Evolutionary conservation across 1,140 invertebrate species (phyloP), one percentile per base, ranked within the genome.

Genomic region (Dryas iulia): DNA sequence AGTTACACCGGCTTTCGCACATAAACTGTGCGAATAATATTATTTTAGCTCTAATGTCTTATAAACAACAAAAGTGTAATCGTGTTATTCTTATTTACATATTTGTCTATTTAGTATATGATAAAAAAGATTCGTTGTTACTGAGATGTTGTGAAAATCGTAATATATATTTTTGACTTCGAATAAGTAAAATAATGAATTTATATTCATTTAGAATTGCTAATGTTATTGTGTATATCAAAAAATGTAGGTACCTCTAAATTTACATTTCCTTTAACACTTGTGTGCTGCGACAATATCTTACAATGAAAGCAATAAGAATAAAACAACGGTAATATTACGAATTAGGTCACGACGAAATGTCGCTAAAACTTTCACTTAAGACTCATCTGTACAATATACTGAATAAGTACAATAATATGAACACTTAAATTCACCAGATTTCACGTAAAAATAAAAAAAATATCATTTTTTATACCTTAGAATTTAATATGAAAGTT

Each of bases 331-430:
- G 12, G 59, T 60, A 60, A 59, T 35, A 11, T 33, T 25, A 14
- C 23, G 8, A 56, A 53, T 39, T 62, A 47, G 60, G 60, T 53
- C 53, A 56, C 23, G 18, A 25, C 24, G 53, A 25, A 56, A 56
- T 56, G 53, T 56, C 60, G 47, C 39, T 26, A 30, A 62, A 52
- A 60, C 59, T 60, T 60, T 60, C 60, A 53, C 47, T 62, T 26
- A 30, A 62, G 26, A 62, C 25, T 18, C 26, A 28, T 21, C 24
- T 52, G 23, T 28, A 62, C 12, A 62, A 53, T 62, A 52, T 14
- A 1, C 23, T 47, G 33, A 47, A 47, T 18, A 60, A 47, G 14
- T 47, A 21, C 39, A 47, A 47, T 47, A 47, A 47, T 18, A 47
- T 47, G 39, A 47, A 21, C 39, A 47, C 14, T 47, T 47, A 47